phyloP scores from a whole-genome alignment of 2,797 vertebrate species.

The Ctenopoma kingsleyae region DNA sequence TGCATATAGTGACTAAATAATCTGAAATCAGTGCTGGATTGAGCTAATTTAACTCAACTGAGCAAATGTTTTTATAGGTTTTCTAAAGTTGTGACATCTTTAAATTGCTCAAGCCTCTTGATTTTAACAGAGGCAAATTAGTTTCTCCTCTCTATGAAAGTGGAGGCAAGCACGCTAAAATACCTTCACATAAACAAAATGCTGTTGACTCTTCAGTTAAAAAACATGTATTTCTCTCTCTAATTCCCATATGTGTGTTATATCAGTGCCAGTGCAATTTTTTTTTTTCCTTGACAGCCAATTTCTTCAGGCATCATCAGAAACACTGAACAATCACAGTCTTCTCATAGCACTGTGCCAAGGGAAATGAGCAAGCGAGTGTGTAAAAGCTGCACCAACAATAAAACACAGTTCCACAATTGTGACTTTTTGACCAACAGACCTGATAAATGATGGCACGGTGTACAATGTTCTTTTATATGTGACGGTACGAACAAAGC shows the following conservation, averaged over 20 bases:
- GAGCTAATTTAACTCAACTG: conserved; percentile 1
- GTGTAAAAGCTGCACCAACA: conserved; percentile 22
- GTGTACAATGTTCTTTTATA: neutral
- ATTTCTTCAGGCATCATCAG: conserved; percentile 34
- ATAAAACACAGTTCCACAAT: conserved; percentile 10
- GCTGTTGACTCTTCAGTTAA: conserved; percentile 22
- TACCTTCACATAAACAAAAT: conserved; percentile 35
- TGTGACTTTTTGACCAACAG: conserved; percentile 13
- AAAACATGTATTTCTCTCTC: neutral
- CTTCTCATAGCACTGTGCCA: neutral
- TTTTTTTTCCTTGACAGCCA: conserved; percentile 34
- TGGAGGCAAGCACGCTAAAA: conserved; percentile 10
- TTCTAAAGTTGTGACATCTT: neutral
- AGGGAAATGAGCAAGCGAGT: neutral
- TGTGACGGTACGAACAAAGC: neutral
- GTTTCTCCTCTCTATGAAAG: conserved; percentile 13
- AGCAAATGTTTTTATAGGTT: conserved; percentile 4
- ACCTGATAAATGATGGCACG: neutral
- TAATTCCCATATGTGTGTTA: conserved; percentile 31
- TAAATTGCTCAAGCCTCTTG: neutral
- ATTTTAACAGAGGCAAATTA: neutral
- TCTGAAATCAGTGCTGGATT: neutral
- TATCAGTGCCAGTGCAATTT: conserved; percentile 10
- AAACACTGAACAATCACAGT: conserved; percentile 7
- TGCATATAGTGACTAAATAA: neutral